Base-by-base conservation (phyloP, 2,888 invertebrate genomes). In the Orthonevra nobilis region DNA sequence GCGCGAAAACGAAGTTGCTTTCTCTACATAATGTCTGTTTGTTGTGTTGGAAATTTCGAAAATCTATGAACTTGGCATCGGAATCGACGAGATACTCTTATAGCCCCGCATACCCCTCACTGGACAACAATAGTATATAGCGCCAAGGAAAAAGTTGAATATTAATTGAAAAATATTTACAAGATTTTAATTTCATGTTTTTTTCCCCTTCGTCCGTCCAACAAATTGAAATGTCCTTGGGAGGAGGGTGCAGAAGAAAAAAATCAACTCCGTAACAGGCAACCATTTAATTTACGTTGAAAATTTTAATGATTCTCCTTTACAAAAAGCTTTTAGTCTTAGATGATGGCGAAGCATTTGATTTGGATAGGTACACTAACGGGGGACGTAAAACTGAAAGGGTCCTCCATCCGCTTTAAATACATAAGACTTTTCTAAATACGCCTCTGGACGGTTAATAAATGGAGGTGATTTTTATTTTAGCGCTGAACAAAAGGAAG, bases 221-320 rank as follows among this genome's bases (percentile, higher is more conserved):
- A 28, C 9, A 7, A 38, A 38, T 50, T 50, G 9, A 30, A 52
- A 54, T 64, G 52, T 64, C 64, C 64, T 52, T 64, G 15, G 9
- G 23, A 52, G 20, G 23, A n/a, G 19, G 4, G 3, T 23, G 3
- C 4, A 26, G 4, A 1, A 44, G 28, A 46, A 36, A 34, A 40
- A 15, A 23, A 30, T 7, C 28, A 48, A 5, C 9, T 63, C 42
- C n/a, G 3, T 28, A 38, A 63, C 4, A 14, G 12, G 5, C 15
- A 54, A 54, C 30, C 63, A 52, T 64, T 52, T 48, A 52, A 42
- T 52, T 64, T 64, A 52, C 63, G 19, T 32, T 19, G 42, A 66
- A 64, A 54, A 64, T 64, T 54, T 66, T 66, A 66, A 66, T 66
- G 52, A 66, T 66, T 66, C 34, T 19, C 42, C n/a, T n/a, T n/a